These are phyloP conservation scores for Mormyrus lacerda DNA, from an alignment of 2,113 vertebrate species.

Conservation along the genomic window DNA sequence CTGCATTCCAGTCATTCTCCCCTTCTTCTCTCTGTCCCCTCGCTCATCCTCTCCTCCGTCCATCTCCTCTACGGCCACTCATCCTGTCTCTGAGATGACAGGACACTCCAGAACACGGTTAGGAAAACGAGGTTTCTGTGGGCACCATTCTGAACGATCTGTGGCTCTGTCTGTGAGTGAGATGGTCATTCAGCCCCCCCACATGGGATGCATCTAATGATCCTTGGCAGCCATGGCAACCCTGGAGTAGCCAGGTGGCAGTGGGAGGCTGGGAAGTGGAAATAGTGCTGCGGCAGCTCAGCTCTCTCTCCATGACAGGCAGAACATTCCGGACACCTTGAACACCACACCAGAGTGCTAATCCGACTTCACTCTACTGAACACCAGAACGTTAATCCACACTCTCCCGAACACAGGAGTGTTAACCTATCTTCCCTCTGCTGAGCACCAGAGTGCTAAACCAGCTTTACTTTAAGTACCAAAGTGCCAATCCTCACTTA, in stretches of 20 bases:
- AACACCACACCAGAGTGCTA: background rate
- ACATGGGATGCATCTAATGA: background rate
- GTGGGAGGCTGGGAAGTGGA: background rate
- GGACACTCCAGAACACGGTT: background rate
- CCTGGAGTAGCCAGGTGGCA: background rate
- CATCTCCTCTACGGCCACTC: background rate
- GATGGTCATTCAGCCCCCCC: background rate
- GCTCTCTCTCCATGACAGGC: background rate
- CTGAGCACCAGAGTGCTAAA: background rate
- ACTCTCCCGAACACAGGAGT: background rate
- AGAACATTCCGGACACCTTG: background rate
- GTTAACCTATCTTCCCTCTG: background rate
- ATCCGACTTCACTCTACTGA: background rate
- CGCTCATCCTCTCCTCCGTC: background rate
- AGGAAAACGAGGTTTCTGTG: background rate
- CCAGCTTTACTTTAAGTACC: background rate
- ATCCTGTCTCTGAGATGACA: background rate
- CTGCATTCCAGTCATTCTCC: background rate
- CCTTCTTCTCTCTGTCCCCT: slow-evolving; percentile 19
- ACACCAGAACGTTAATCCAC: background rate
- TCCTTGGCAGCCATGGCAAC: background rate
- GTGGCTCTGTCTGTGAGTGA: background rate
- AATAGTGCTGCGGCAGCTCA: background rate
- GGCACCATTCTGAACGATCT: background rate
- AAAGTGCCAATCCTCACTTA: background rate